Percentiles rank a stretch among this genome's conserved stretches.
These are phyloP conservation scores for Pristionchus fissidentatus DNA, from an alignment of 2,888 invertebrate species.

Conservation along the genomic window DNA sequence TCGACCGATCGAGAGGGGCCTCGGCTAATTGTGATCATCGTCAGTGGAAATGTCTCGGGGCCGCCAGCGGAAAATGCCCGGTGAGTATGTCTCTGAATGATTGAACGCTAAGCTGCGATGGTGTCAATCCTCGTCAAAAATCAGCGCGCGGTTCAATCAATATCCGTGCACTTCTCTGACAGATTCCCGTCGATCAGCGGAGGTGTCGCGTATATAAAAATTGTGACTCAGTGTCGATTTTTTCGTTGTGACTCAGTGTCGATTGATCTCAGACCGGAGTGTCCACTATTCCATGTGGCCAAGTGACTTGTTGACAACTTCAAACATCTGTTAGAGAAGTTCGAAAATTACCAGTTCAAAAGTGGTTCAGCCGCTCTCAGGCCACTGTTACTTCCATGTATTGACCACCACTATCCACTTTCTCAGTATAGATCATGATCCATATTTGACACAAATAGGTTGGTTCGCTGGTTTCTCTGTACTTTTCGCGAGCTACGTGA, in stretches of 20 bases:
- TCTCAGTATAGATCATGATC: too few species aligned
- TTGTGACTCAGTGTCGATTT: neutral
- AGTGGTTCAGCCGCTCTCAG: too few species aligned
- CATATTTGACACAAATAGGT: too few species aligned
- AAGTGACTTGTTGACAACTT: too few species aligned
- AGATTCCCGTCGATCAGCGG: conserved; percentile 1
- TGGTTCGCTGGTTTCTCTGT: too few species aligned
- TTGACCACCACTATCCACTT: too few species aligned
- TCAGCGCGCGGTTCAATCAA: neutral
- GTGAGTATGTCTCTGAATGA: neutral
- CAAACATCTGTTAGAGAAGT: too few species aligned
- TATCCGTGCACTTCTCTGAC: neutral
- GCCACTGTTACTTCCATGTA: too few species aligned
- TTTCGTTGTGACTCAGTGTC: neutral
- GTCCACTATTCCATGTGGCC: too few species aligned
- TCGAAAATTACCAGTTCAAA: too few species aligned
- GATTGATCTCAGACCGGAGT: too few species aligned
- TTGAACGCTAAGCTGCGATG: neutral
- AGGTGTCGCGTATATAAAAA: neutral
- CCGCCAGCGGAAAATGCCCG: neutral
- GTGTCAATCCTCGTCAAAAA: conserved; percentile 25
- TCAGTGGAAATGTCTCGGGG: neutral
- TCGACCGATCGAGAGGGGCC: conserved; percentile 1
- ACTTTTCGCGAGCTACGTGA: too few species aligned
- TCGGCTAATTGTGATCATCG: neutral